phyloP scores from a whole-genome alignment of 1,140 invertebrate species.

The Diabrotica undecimpunctata region DNA sequence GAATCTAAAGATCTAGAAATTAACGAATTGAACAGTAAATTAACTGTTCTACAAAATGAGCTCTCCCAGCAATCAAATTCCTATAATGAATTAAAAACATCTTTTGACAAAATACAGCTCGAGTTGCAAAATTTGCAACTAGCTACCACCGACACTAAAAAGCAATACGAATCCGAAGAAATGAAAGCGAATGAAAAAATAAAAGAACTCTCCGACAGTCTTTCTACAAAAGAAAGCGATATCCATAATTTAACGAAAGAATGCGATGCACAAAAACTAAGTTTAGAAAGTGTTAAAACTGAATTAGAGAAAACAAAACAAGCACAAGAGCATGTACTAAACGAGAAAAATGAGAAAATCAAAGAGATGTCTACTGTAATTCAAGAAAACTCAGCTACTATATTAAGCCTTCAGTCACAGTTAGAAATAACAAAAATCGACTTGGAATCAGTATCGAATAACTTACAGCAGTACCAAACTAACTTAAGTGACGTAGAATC shows the following conservation, averaged over 20 bases:
- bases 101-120: slow-evolving; percentile 8
- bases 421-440: slow-evolving; percentile 28
- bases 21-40: slow-evolving; percentile 7
- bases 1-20: slow-evolving; percentile 5
- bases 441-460: slow-evolving; percentile 51
- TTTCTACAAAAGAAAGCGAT: neutral
- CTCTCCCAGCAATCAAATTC: neutral
- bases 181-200: no score
- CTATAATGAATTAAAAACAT: neutral
- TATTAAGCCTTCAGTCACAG: slow-evolving; percentile 30
- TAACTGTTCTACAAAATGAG: neutral
- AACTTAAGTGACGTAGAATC: slow-evolving; percentile 31
- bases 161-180: neutral
- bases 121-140: slow-evolving; percentile 4
- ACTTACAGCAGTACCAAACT: slow-evolving; percentile 31
- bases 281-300: slow-evolving; percentile 14
- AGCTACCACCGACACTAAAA: neutral
- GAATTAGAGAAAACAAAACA: slow-evolving; percentile 11
- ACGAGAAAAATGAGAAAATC: slow-evolving; percentile 14
- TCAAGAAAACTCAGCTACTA: slow-evolving; percentile 23
- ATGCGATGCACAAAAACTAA: slow-evolving; percentile 4
- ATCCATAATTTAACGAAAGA: neutral
- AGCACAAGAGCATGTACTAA: slow-evolving; percentile 12
- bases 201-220: no score
- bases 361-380: slow-evolving; percentile 7